phyloP scores from a whole-genome alignment of 2,113 vertebrate genomes.

The Pelecanoides urinatrix region DNA sequence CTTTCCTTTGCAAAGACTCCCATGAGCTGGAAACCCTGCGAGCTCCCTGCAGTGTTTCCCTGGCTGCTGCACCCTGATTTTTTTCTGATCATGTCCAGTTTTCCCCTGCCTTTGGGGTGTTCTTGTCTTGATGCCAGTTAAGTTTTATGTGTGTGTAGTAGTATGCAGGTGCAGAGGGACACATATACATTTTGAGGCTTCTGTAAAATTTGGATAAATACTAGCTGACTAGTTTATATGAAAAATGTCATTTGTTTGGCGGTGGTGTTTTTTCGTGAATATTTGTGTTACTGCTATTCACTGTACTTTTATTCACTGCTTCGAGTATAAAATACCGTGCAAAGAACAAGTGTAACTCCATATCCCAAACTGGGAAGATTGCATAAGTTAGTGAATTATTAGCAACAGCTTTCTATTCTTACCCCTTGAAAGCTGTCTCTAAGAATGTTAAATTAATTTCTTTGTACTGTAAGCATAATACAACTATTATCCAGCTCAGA shows the following conservation, averaged over 20 bases:
- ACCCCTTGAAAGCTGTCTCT: background rate
- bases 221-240: background rate
- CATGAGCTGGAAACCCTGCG: background rate
- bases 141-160: background rate
- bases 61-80: background rate
- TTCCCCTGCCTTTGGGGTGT: background rate
- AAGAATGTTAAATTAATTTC: background rate
- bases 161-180: background rate
- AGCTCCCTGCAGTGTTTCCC: background rate
- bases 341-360: conserved; percentile 8
- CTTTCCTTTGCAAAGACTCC: background rate
- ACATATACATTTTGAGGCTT: background rate
- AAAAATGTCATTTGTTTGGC: background rate
- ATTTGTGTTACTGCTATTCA: background rate
- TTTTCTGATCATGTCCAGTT: background rate
- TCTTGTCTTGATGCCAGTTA: background rate
- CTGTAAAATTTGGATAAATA: background rate
- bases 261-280: background rate
- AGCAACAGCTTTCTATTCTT: background rate
- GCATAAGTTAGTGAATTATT: conserved; percentile 4
- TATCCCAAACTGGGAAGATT: conserved; percentile 6
- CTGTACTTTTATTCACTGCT: background rate
- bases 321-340: background rate
- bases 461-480: background rate
- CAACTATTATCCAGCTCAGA: background rate